phyloP scores from a whole-genome alignment of 1,140 invertebrate species.

The Oedothorax gibbosus region DNA sequence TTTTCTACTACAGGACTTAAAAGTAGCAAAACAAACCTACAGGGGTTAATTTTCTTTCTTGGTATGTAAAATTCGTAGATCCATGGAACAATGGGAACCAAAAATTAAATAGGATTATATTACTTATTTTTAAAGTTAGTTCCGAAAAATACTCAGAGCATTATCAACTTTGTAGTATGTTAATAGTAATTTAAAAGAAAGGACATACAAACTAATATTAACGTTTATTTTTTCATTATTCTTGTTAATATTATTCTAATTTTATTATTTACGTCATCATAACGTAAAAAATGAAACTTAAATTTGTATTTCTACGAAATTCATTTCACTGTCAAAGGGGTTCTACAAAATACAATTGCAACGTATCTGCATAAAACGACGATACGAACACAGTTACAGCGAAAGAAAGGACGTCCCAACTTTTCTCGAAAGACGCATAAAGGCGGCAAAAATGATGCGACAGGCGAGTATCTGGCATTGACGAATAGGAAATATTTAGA shows the following conservation, averaged over 20 bases:
- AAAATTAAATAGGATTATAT: no score
- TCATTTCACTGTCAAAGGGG: not conserved
- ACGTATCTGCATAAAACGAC: not conserved
- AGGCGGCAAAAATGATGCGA: conserved; percentile 39
- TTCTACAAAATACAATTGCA: not conserved
- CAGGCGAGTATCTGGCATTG: conserved; percentile 49
- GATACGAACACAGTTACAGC: conserved; percentile 16
- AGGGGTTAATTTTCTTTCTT: no score
- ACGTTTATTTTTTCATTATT: conserved; percentile 21
- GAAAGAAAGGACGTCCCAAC: conserved; percentile 15
- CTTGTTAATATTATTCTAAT: conserved; percentile 34
- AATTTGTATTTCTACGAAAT: not conserved
- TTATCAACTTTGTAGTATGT: no score
- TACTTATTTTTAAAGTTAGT: no score
- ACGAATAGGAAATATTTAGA: conserved; percentile 62
- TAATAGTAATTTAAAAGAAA: no score
- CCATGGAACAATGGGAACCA: no score
- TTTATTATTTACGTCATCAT: not conserved
- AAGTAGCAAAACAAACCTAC: no score
- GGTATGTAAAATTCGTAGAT: no score
- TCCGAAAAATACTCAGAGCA: no score
- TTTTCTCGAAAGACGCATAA: not conserved
- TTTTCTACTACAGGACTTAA: no score
- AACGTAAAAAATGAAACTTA: not conserved
- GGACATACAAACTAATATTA: conserved; percentile 23